These are phyloP conservation scores for Tokudaia muenninki DNA, from an alignment of 2,797 vertebrate genomes.

Conservation along the genomic window DNA sequence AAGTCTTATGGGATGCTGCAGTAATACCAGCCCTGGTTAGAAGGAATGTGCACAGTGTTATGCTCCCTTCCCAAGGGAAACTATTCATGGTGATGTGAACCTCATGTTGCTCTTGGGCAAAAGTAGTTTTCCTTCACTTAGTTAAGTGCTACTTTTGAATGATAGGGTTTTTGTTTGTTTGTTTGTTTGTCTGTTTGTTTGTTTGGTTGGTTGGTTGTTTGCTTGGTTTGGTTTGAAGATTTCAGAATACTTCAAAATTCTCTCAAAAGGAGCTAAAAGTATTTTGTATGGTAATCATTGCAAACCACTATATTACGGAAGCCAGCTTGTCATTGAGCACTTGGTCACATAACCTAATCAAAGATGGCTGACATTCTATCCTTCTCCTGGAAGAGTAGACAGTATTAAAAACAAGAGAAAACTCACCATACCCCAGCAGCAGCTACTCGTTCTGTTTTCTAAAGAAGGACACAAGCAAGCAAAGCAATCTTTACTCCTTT, in stretches of 20 bases:
- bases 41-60: neutral
- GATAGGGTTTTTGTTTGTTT: neutral
- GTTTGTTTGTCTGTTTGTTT: neutral
- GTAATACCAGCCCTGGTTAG: neutral
- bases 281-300: neutral
- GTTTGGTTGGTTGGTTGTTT: too few species aligned
- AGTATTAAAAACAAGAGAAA: neutral
- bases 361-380: neutral
- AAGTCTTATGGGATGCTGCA: neutral
- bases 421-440: neutral
- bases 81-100: neutral
- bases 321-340: neutral
- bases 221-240: neutral
- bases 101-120: neutral
- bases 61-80: neutral
- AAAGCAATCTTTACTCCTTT: neutral
- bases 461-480: neutral
- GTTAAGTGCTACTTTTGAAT: conserved; percentile 15
- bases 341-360: neutral
- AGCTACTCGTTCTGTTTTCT: conserved; percentile 22
- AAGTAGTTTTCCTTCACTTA: neutral
- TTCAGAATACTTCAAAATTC: neutral
- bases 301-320: neutral
- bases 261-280: neutral
- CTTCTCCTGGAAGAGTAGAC: neutral